Conservation (phyloP, 2,797 vertebrate genomes). For the Remorina albescens region DNA sequence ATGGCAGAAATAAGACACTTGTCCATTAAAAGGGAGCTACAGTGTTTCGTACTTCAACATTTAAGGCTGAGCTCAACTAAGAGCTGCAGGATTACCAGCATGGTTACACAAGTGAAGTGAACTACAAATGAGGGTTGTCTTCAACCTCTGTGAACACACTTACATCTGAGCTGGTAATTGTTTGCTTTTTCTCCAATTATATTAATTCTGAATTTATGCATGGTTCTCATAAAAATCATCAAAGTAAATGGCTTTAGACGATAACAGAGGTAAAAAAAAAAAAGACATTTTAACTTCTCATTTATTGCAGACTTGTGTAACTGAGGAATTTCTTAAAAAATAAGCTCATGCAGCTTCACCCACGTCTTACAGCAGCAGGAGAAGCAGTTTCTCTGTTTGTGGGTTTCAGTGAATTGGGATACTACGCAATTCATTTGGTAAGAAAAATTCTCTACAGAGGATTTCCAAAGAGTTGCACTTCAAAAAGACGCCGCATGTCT, state of each 20-base stretch:
- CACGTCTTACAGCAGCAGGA: not conserved
- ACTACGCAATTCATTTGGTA: too few relatives aligned
- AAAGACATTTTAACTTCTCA: conserved; percentile 9
- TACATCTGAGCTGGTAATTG: not conserved
- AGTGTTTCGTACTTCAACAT: not conserved
- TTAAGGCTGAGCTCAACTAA: too few relatives aligned
- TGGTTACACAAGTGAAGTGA: conserved; percentile 11
- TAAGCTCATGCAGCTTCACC: not conserved
- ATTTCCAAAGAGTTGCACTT: too few relatives aligned
- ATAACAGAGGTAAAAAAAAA: not conserved
- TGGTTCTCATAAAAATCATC: not conserved
- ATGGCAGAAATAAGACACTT: conserved; percentile 7
- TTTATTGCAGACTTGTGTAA: not conserved
- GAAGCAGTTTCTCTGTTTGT: too few relatives aligned
- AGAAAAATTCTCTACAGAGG: too few relatives aligned
- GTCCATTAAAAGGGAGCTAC: not conserved
- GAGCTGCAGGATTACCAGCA: too few relatives aligned
- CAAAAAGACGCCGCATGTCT: too few relatives aligned
- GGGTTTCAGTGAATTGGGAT: too few relatives aligned
- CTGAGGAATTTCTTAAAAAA: not conserved
- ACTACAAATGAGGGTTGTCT: not conserved
- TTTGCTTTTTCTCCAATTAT: conserved; percentile 9
- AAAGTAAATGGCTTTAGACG: not conserved
- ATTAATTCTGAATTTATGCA: conserved; percentile 5
- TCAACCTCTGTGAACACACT: conserved; percentile 4